Evolutionary conservation across 2,888 invertebrate species (phyloP).

Genomic region (Microctonus brassicae): DNA sequence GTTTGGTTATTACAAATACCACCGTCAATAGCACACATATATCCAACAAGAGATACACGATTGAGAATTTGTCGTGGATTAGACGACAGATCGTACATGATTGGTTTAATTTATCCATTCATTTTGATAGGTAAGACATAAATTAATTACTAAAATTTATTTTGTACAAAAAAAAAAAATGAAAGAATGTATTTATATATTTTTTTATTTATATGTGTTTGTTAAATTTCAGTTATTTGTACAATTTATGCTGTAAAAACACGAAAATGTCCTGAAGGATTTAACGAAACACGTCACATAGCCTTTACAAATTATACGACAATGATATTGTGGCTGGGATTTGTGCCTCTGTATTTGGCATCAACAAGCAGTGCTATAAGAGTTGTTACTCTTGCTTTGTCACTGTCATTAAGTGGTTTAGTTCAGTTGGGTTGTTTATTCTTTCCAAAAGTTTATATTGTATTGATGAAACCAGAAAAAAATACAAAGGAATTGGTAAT

Average conservation of each 20-base stretch:
- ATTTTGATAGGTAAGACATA: conserved; percentile 70
- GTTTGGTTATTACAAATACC: conserved; percentile 71
- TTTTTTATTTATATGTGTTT: neutral
- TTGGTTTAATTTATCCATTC: conserved; percentile 72
- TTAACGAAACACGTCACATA: conserved; percentile 74
- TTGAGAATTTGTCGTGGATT: conserved; percentile 69
- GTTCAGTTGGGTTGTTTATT: conserved; percentile 73
- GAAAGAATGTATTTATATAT: neutral
- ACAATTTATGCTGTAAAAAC: conserved; percentile 73
- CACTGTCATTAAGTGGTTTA: conserved; percentile 72
- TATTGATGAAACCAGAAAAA: conserved; percentile 73
- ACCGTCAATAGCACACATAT: conserved; percentile 66
- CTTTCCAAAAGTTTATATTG: conserved; percentile 73
- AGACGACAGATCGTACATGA: conserved; percentile 70
- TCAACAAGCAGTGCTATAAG: conserved; percentile 71
- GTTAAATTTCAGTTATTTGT: conserved; percentile 67
- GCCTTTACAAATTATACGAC: conserved; percentile 74
- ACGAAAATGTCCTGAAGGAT: conserved; percentile 74
- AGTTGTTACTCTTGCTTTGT: conserved; percentile 71
- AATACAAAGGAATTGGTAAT: conserved; percentile 74
- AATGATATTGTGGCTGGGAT: conserved; percentile 73
- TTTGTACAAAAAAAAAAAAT: too few species aligned
- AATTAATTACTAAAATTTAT: neutral
- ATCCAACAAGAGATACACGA: conserved; percentile 64
- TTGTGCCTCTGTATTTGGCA: conserved; percentile 72